These are phyloP conservation scores for Brenthis hecate DNA, from an alignment of 2,888 invertebrate genomes.

Conservation along the genomic window DNA sequence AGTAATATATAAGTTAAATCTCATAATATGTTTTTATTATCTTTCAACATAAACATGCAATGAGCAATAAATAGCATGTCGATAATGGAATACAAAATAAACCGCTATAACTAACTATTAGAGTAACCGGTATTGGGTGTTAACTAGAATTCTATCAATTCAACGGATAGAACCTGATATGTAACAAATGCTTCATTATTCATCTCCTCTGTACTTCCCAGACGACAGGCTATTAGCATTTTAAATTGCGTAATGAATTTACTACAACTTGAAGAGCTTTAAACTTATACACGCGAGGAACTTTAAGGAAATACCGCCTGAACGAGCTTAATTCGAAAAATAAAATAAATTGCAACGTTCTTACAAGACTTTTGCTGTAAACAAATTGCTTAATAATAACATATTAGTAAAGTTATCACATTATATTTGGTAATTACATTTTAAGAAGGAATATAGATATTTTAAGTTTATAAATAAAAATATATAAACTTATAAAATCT, in stretches of 20 bases:
- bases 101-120: neutral
- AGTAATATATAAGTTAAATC: too few species aligned
- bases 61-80: too few species aligned
- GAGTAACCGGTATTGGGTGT: conserved; percentile 6
- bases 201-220: conserved; percentile 59
- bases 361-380: neutral
- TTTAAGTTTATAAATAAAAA: too few species aligned
- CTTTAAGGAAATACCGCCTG: conserved; percentile 9
- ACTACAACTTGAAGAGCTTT: conserved; percentile 45
- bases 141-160: conserved; percentile 31
- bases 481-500: too few species aligned
- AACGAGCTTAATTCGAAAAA: conserved; percentile 19
- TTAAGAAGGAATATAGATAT: too few species aligned
- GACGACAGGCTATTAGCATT: conserved; percentile 74
- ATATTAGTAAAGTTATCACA: neutral
- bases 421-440: too few species aligned
- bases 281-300: conserved; percentile 32
- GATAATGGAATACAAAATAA: neutral
- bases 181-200: conserved; percentile 70
- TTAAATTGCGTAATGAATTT: conserved; percentile 75
- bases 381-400: neutral
- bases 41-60: too few species aligned
- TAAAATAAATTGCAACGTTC: conserved; percentile 5
- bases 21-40: too few species aligned
- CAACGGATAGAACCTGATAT: conserved; percentile 56